phyloP scores from a whole-genome alignment of 2,888 invertebrate species.

The Cantharis nigra region DNA sequence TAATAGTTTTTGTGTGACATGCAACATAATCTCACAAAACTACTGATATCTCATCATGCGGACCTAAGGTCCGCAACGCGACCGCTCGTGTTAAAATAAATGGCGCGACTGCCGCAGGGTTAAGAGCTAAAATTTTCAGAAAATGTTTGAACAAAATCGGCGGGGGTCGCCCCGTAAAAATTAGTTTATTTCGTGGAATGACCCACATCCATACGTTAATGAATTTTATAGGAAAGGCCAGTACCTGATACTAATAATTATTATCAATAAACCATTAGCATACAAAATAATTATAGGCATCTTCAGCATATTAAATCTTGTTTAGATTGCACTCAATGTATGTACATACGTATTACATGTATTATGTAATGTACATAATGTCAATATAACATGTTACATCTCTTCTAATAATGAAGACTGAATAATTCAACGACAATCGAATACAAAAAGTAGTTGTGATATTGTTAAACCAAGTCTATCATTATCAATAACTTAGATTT shows the following conservation, averaged over 20 bases:
- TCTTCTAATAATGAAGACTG: not conserved
- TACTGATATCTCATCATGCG: too few relatives aligned
- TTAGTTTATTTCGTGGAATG: too few relatives aligned
- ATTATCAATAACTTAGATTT: not conserved
- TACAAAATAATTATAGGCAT: not conserved
- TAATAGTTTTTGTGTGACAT: too few relatives aligned
- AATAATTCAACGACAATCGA: not conserved
- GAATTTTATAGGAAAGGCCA: not conserved
- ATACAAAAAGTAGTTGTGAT: not conserved
- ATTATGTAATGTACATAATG: not conserved
- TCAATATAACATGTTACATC: not conserved
- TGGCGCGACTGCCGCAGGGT: too few relatives aligned
- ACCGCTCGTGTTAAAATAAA: too few relatives aligned
- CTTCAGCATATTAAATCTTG: not conserved
- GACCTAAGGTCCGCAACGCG: too few relatives aligned
- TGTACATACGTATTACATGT: too few relatives aligned
- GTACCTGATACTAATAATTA: not conserved
- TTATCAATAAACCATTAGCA: not conserved
- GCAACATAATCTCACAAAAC: too few relatives aligned
- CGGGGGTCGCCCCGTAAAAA: too few relatives aligned
- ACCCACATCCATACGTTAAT: too few relatives aligned
- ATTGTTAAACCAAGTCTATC: not conserved
- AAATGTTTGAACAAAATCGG: too few relatives aligned
- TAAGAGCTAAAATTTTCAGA: too few relatives aligned
- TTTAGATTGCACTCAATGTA: not conserved